Evolutionary conservation across 2,797 vertebrate species (phyloP).

Genomic region (Schizothorax lantsangensis): DNA sequence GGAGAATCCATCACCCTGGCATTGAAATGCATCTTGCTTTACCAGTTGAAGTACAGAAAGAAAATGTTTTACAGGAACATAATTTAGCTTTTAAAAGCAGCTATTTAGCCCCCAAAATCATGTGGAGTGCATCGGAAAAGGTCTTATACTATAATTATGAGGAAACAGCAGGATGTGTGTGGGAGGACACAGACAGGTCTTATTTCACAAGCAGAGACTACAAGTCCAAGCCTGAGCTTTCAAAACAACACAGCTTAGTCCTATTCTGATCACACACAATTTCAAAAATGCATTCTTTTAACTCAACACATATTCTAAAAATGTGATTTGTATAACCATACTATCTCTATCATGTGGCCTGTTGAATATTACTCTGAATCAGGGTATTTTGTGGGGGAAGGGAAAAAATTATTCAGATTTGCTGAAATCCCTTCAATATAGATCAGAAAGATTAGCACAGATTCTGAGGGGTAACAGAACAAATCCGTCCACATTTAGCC

Average conservation of each 20-base stretch:
- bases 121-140: background rate
- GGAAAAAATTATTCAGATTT: background rate
- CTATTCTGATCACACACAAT: background rate
- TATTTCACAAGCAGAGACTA: constrained; percentile 7
- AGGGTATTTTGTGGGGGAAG: background rate
- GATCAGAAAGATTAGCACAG: constrained; percentile 13
- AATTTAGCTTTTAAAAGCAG: constrained; percentile 7
- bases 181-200: background rate
- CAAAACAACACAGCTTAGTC: constrained; percentile 22
- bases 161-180: constrained; percentile 16
- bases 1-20: background rate
- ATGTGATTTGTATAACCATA: background rate
- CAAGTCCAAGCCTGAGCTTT: constrained; percentile 18
- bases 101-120: background rate
- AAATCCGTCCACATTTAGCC: background rate
- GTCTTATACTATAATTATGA: constrained; percentile 13
- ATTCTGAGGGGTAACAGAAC: background rate
- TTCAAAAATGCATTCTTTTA: background rate
- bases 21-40: background rate
- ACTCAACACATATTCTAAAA: background rate
- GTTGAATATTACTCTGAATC: background rate
- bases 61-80: background rate
- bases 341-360: background rate
- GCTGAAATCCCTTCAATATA: background rate
- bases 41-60: background rate